Base-by-base conservation (phyloP, 2,888 invertebrate species). In the Athripsodes cinereus region DNA sequence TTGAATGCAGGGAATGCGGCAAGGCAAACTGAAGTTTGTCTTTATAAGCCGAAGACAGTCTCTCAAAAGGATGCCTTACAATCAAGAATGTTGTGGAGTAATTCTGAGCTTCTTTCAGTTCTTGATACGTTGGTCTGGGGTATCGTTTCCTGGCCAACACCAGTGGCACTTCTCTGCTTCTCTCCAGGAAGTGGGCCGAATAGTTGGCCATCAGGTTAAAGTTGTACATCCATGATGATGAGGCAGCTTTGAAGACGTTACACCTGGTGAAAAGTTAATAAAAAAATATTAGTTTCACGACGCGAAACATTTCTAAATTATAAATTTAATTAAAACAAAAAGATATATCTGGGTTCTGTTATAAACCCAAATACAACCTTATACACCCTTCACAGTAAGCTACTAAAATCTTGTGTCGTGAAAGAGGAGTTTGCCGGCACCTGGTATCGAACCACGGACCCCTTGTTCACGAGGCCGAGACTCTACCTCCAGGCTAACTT, bases 141-240 rank as follows among this genome's bases (percentile, higher is more conserved):
- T 91, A 91, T 68, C 85, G 86, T 68, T 86, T 87, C 65, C 92
- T 80, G 3, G 92, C 92, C 68, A 91, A 72, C 64, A 85, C 84
- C 64, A 92, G 78, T 52, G 90, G 88, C 53, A 91, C 90, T 68
- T 87, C 81, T 70, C 88, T 88, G 57, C 87, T 90, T 68, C 86
- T 86, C 69, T 85, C 85, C 66, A 91, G 75, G 74, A 87, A 91
- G 54, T 83, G 82, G 10, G 88, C 84, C 58, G 86, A 83, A 72
- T 91, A 90, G 66, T 92, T 92, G 8, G 91, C 91, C 72, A 92
- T 83, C 54, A 90, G 74, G 72, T 92, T 91, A 74, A 92, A 92
- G 74, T 92, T 92, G 74, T 91, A 91, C 87, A 92, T 90, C 92
- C 92, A 92, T 0, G 92, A 91, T 18, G 92, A 90, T n/a, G 92